Evolutionary conservation across 2,888 invertebrate genomes (phyloP).

Genomic region (Oeneis ivallda): DNA sequence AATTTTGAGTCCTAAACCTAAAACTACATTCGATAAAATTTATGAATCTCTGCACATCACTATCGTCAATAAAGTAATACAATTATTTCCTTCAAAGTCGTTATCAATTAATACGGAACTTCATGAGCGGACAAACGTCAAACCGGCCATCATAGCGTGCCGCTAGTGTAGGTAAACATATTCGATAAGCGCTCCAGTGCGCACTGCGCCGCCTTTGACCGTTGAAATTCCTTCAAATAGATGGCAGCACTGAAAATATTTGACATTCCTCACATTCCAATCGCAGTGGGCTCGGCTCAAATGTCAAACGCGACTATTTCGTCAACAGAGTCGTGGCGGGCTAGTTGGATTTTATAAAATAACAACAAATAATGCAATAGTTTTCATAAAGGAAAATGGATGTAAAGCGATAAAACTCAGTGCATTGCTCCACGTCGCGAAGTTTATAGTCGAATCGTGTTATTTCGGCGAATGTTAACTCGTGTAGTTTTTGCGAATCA

Average conservation of each 20-base stretch:
- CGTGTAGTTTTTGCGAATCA: slow-evolving; percentile 61
- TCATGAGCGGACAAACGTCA: too few species aligned
- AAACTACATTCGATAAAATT: too few species aligned
- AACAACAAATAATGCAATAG: slow-evolving; percentile 73
- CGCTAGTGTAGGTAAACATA: slow-evolving; percentile 33
- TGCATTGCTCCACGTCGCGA: slow-evolving; percentile 60
- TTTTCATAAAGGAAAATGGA: slow-evolving; percentile 71
- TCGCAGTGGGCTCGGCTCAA: slow-evolving; percentile 86
- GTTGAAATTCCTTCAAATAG: slow-evolving; percentile 78
- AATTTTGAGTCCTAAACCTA: too few species aligned
- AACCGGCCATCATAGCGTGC: too few species aligned
- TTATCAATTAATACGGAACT: too few species aligned
- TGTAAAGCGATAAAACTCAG: slow-evolving; percentile 65
- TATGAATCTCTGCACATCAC: too few species aligned
- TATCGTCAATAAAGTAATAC: too few species aligned
- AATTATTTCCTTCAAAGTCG: too few species aligned
- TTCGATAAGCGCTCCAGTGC: slow-evolving; percentile 54
- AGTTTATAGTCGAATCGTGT: slow-evolving; percentile 60
- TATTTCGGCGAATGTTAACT: slow-evolving; percentile 53
- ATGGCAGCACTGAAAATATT: slow-evolving; percentile 85
- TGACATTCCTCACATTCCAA: slow-evolving; percentile 85
- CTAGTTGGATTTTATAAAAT: slow-evolving; percentile 79
- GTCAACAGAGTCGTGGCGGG: slow-evolving; percentile 81
- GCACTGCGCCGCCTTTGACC: slow-evolving; percentile 65
- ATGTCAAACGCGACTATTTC: slow-evolving; percentile 86